Conservation (phyloP, 2,888 invertebrate species). For the Caenorhabditis sp. region DNA sequence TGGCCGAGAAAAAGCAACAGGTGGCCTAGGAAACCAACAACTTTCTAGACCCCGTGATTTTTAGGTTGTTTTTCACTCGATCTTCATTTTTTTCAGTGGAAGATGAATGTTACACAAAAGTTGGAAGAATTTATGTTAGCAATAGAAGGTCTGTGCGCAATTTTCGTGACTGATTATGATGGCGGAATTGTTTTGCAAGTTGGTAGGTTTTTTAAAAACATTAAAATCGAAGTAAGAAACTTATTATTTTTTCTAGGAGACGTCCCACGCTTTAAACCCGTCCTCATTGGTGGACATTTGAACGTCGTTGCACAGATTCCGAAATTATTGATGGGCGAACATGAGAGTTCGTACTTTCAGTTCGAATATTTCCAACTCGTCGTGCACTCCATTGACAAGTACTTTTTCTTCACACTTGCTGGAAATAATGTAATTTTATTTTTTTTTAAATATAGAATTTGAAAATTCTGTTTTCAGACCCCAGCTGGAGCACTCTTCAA, state of each 20-base stretch:
- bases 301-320: conserved; percentile 30
- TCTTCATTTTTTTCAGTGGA: background rate
- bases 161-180: conserved; percentile 51
- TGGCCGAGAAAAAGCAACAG: background rate
- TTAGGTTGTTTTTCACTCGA: background rate
- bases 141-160: conserved; percentile 41
- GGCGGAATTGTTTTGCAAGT: conserved; percentile 38
- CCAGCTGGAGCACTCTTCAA: conserved; percentile 34
- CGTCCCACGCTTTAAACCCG: conserved; percentile 13
- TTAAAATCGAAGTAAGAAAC: no score
- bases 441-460: background rate
- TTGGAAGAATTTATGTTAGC: conserved; percentile 42
- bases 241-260: conserved; percentile 14
- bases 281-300: conserved; percentile 25
- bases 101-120: conserved; percentile 38
- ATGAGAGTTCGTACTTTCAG: conserved; percentile 25
- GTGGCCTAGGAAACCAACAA: background rate
- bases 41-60: background rate
- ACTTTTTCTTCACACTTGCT: conserved; percentile 30
- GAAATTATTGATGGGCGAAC: conserved; percentile 31
- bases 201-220: conserved; percentile 23
- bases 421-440: conserved; percentile 10
- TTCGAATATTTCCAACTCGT: conserved; percentile 29
- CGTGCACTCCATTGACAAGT: conserved; percentile 24
- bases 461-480: conserved; percentile 5